Percentiles rank a stretch among this genome's conserved stretches.
These are phyloP conservation scores for Halocynthia roretzi DNA, from an alignment of 23 tunicate genomes.

Conservation along the genomic window DNA sequence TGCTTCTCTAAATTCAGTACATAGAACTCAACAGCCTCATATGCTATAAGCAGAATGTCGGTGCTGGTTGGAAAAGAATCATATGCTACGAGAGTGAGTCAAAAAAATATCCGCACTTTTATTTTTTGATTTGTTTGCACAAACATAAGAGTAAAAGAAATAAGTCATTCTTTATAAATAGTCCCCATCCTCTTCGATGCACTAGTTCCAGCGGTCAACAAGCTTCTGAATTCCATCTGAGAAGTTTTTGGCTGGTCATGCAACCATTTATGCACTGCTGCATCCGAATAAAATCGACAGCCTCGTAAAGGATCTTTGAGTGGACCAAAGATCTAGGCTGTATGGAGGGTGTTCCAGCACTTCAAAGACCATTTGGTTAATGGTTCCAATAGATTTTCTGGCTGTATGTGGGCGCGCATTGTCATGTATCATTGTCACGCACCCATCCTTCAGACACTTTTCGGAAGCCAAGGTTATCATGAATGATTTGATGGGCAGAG, in stretches of 20 bases:
- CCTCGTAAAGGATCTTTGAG: conserved; percentile 19
- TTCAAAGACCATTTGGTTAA: background rate
- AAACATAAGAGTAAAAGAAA: background rate
- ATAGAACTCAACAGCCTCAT: too few species aligned
- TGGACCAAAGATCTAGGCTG: conserved; percentile 28
- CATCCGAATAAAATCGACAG: background rate
- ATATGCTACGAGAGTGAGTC: conserved; percentile 14
- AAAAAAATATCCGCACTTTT: conserved; percentile 21
- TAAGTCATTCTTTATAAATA: conserved; percentile 3
- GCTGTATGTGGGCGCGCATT: too few species aligned
- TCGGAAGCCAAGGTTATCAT: conserved; percentile 13
- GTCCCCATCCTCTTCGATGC: too few species aligned
- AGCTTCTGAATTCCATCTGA: too few species aligned
- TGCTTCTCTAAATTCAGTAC: too few species aligned
- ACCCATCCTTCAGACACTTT: conserved; percentile 30
- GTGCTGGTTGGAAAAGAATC: too few species aligned
- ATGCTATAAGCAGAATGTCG: too few species aligned
- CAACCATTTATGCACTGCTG: conserved; percentile 21
- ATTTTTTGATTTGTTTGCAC: background rate
- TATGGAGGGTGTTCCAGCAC: conserved; percentile 26
- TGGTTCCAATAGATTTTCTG: conserved; percentile 13
- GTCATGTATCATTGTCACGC: too few species aligned
- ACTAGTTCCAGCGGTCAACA: too few species aligned
- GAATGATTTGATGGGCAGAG: conserved; percentile 36
- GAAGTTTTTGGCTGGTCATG: too few species aligned